Conservation (phyloP, 2,797 vertebrate genomes). For the Darevskia mixta region DNA sequence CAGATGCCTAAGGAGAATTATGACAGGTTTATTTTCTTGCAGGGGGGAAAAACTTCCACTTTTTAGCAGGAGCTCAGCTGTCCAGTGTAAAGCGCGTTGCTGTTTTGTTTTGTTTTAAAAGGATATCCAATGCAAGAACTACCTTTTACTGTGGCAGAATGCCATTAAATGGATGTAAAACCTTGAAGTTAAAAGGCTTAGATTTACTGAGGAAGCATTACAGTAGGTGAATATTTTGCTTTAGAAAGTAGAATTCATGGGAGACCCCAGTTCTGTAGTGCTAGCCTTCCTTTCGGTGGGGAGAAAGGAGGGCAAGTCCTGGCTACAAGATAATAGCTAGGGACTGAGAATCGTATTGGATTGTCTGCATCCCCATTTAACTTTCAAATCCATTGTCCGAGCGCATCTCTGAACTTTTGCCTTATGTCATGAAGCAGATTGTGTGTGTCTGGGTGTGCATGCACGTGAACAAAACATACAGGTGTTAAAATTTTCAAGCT, state of each 20-base stretch:
- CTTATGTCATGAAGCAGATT: too few relatives aligned
- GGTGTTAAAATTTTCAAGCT: not conserved
- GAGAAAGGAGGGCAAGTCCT: too few relatives aligned
- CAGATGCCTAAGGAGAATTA: constrained; percentile 35
- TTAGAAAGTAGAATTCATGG: too few relatives aligned
- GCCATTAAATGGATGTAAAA: not conserved
- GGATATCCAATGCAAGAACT: not conserved
- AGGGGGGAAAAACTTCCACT: constrained; percentile 28
- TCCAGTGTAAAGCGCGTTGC: not conserved
- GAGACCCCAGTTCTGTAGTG: not conserved
- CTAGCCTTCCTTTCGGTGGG: not conserved
- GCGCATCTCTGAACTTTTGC: too few relatives aligned
- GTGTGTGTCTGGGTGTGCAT: too few relatives aligned
- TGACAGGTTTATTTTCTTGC: constrained; percentile 44
- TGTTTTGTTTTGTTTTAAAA: not conserved
- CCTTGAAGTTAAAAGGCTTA: not conserved
- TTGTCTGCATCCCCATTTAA: not conserved
- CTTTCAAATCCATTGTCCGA: not conserved
- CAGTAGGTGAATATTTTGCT: not conserved
- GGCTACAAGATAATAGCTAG: not conserved
- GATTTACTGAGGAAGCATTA: not conserved
- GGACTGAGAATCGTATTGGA: not conserved
- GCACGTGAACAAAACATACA: not conserved
- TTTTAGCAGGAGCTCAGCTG: constrained; percentile 21
- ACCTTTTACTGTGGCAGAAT: not conserved